These are phyloP conservation scores for Sus cebifrons DNA, from an alignment of 2,797 vertebrate species.

Conservation along the genomic window DNA sequence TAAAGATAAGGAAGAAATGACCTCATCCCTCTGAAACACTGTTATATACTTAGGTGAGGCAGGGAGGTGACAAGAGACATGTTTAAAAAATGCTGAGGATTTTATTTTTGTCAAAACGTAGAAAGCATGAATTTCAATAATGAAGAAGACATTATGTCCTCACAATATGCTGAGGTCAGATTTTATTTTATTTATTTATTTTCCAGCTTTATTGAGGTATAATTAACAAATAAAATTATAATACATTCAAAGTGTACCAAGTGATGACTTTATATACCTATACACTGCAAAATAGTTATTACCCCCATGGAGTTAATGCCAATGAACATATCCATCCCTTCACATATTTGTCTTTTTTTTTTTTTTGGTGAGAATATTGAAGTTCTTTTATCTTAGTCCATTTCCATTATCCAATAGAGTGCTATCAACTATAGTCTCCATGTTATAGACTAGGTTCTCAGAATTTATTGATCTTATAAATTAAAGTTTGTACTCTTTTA, in stretches of 20 bases:
- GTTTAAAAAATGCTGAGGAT: background rate
- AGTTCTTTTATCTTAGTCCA: background rate
- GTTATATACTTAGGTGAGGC: accelerated
- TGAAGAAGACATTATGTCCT: background rate
- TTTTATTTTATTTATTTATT: background rate
- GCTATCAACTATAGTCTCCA: background rate
- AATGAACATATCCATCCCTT: background rate
- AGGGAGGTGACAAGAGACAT: background rate
- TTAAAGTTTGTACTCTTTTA: background rate
- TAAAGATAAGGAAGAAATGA: background rate
- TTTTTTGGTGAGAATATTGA: background rate
- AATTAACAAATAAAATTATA: background rate
- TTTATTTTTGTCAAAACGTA: background rate
- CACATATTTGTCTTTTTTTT: background rate
- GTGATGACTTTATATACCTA: background rate
- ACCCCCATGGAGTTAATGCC: background rate
- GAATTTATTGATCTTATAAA: background rate
- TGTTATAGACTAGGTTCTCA: background rate
- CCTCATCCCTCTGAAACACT: background rate
- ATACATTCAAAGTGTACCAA: background rate
- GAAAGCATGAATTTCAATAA: background rate
- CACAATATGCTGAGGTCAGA: background rate
- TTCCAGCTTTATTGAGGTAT: background rate
- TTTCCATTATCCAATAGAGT: background rate
- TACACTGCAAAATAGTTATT: background rate